Percentiles rank a stretch among this genome's conserved stretches.
Evolutionary conservation across 2,797 vertebrate genomes (phyloP).

Genomic region (Toxotes lorentzi): DNA sequence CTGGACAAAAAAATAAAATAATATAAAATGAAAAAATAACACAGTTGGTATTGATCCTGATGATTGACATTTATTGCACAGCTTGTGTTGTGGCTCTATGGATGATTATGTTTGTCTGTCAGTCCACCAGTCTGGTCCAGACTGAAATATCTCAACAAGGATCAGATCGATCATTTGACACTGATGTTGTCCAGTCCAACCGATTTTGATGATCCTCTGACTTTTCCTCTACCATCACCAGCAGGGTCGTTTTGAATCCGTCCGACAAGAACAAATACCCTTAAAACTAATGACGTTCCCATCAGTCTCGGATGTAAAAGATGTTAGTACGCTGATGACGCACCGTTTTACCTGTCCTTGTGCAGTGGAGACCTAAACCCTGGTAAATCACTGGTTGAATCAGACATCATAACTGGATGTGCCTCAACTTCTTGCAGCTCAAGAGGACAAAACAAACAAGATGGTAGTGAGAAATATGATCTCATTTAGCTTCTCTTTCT

Average conservation of each 20-base stretch:
- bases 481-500: too few relatives aligned
- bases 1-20: constrained; percentile 53
- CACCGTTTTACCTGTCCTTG: neutral
- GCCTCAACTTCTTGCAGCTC: too few relatives aligned
- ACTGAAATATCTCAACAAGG: neutral
- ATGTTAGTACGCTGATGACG: neutral
- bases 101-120: neutral
- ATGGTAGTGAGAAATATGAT: too few relatives aligned
- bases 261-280: neutral
- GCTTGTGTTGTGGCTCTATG: neutral
- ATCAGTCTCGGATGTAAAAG: neutral
- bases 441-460: too few relatives aligned
- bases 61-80: neutral
- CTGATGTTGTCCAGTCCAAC: neutral
- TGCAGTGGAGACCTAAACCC: neutral
- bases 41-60: neutral
- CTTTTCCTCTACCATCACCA: neutral
- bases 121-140: neutral
- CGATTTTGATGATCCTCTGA: too few relatives aligned
- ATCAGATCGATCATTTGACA: neutral
- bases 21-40: neutral
- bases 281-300: neutral
- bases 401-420: too few relatives aligned
- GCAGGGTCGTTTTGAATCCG: too few relatives aligned
- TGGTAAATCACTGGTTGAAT: too few relatives aligned